Evolutionary conservation across 2,113 vertebrate genomes (phyloP).

Genomic region (Heterocephalus glaber): DNA sequence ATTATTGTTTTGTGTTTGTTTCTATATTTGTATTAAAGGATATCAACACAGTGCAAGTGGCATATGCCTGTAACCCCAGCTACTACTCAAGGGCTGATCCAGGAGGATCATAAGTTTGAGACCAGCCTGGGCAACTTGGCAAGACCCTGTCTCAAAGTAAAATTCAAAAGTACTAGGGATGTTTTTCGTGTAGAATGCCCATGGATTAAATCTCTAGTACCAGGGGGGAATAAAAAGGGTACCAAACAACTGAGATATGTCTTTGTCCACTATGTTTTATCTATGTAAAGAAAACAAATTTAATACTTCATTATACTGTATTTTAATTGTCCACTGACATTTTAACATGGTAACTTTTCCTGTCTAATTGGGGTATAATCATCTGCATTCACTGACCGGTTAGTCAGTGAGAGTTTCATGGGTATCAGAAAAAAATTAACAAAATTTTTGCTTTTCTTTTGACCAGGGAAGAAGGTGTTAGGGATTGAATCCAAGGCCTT

Average conservation of each 20-base stretch:
- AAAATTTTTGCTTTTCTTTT: background rate
- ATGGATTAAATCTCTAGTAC: background rate
- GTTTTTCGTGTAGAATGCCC: background rate
- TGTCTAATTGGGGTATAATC: background rate
- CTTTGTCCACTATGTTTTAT: background rate
- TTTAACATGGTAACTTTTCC: background rate
- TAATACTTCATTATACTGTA: background rate
- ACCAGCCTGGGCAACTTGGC: background rate
- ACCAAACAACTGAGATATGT: background rate
- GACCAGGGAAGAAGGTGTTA: background rate
- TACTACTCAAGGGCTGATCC: background rate
- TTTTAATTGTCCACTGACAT: constrained; percentile 14
- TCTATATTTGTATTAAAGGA: background rate
- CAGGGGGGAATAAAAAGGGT: background rate
- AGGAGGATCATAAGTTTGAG: background rate
- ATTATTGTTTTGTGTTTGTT: constrained; percentile 55
- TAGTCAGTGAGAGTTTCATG: background rate
- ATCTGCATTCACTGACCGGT: background rate
- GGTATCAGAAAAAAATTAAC: background rate
- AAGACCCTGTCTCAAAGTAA: background rate
- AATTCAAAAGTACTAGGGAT: background rate
- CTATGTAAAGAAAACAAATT: background rate
- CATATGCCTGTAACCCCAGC: background rate
- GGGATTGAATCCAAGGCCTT: background rate
- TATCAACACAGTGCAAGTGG: background rate